A percentile compares a stretch with the other conserved stretches of the same genome.
Conservation (phyloP, 2,888 invertebrate species). For the Norana najaformis region DNA sequence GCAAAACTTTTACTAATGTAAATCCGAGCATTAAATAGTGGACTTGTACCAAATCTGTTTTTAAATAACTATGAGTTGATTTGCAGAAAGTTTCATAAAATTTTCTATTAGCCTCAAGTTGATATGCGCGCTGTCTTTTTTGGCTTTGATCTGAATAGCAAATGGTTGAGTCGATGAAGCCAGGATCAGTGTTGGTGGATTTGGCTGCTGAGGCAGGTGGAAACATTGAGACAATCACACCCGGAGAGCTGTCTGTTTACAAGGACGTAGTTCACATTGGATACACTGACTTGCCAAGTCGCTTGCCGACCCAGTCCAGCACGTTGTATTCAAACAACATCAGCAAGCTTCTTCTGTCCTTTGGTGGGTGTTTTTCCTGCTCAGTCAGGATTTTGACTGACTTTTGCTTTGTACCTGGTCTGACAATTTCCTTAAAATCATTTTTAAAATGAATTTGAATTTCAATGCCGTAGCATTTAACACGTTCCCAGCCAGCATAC, state of each 20-base stretch:
- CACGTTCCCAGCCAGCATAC: no score
- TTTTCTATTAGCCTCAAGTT: not conserved
- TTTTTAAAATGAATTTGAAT: no score
- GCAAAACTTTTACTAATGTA: no score
- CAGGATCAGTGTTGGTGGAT: conserved; percentile 86
- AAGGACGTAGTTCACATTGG: conserved; percentile 84
- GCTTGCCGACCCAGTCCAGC: conserved; percentile 83
- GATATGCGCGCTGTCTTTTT: conserved; percentile 60
- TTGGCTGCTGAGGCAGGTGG: conserved; percentile 86
- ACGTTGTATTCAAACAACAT: conserved; percentile 89
- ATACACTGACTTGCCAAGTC: conserved; percentile 80
- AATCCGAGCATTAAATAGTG: not conserved
- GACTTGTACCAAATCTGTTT: not conserved
- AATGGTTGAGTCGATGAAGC: conserved; percentile 79
- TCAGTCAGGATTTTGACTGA: not conserved
- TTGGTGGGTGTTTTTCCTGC: conserved; percentile 67
- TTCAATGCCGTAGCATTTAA: not conserved
- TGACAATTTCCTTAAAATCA: not conserved
- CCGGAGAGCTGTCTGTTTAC: conserved; percentile 74
- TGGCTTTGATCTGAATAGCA: conserved; percentile 65
- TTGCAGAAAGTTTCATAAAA: not conserved
- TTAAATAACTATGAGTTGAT: not conserved
- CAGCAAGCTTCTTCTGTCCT: conserved; percentile 80
- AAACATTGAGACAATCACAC: conserved; percentile 79
- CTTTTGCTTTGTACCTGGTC: not conserved